phyloP scores from a whole-genome alignment of 2,888 invertebrate genomes.

The Anaspis maculata region DNA sequence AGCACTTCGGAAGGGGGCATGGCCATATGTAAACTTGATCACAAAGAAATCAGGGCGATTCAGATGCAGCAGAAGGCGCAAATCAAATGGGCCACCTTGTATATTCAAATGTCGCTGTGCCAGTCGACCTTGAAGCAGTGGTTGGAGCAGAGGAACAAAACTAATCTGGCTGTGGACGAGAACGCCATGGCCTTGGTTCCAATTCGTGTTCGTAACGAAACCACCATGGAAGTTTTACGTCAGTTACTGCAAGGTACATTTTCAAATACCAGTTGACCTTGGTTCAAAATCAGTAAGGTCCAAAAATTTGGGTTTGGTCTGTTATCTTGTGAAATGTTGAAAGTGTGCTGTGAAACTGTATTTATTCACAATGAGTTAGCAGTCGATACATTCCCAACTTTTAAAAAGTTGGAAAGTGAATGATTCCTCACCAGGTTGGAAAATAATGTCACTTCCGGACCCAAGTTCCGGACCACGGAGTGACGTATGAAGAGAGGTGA shows the following conservation, averaged over 20 bases:
- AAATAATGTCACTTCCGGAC: too few relatives aligned
- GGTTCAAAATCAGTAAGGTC: too few relatives aligned
- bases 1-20: conserved; percentile 37
- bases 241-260: conserved; percentile 52
- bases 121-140: conserved; percentile 68
- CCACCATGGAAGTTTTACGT: conserved; percentile 54
- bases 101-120: conserved; percentile 79
- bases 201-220: conserved; percentile 35
- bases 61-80: conserved; percentile 26
- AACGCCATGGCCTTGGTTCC: conserved; percentile 26
- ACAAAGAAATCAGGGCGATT: conserved; percentile 25
- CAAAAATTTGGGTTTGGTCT: too few relatives aligned
- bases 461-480: too few relatives aligned
- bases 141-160: conserved; percentile 56
- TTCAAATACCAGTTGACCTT: too few relatives aligned
- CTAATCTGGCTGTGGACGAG: conserved; percentile 18
- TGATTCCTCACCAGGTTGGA: too few relatives aligned
- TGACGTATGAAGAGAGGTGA: too few relatives aligned
- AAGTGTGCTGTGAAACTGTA: too few relatives aligned
- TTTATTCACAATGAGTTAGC: too few relatives aligned
- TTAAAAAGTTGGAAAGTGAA: too few relatives aligned
- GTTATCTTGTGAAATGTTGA: too few relatives aligned
- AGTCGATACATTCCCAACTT: too few relatives aligned
- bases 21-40: conserved; percentile 30
- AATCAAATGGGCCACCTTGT: conserved; percentile 60